Conservation (phyloP, 2,113 vertebrate genomes). For the Smithornis capensis region DNA sequence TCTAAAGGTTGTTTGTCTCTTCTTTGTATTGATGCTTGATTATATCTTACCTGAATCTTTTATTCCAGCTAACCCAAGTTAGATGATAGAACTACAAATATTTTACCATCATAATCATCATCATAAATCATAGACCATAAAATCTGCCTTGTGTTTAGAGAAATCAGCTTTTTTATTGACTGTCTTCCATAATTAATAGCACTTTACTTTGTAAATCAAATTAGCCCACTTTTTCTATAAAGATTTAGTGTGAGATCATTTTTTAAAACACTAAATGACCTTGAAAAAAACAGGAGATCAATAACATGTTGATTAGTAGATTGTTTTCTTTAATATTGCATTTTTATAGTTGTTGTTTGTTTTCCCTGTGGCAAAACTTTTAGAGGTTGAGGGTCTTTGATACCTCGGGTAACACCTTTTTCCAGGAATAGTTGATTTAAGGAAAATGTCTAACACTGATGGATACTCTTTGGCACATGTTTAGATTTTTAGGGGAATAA, state of each 20-base stretch:
- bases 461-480: conserved; percentile 59
- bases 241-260: conserved; percentile 89
- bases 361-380: conserved; percentile 65
- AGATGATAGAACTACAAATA: conserved; percentile 51
- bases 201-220: conserved; percentile 95
- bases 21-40: background rate
- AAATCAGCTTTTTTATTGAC: conserved; percentile 80
- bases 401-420: conserved; percentile 61
- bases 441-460: conserved; percentile 59
- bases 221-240: conserved; percentile 81
- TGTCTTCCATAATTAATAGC: conserved; percentile 84
- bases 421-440: conserved; percentile 43
- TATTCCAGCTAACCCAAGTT: background rate
- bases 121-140: conserved; percentile 75
- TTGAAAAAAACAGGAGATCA: conserved; percentile 93
- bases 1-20: background rate
- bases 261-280: conserved; percentile 93
- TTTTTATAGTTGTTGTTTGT: conserved; percentile 49
- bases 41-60: background rate
- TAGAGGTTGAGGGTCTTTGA: conserved; percentile 64
- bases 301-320: conserved; percentile 93
- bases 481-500: conserved; percentile 32
- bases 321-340: conserved; percentile 86
- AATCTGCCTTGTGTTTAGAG: conserved; percentile 74
- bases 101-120: conserved; percentile 73